phyloP scores from a whole-genome alignment of 2,797 vertebrate genomes.

The Tapera naevia region DNA sequence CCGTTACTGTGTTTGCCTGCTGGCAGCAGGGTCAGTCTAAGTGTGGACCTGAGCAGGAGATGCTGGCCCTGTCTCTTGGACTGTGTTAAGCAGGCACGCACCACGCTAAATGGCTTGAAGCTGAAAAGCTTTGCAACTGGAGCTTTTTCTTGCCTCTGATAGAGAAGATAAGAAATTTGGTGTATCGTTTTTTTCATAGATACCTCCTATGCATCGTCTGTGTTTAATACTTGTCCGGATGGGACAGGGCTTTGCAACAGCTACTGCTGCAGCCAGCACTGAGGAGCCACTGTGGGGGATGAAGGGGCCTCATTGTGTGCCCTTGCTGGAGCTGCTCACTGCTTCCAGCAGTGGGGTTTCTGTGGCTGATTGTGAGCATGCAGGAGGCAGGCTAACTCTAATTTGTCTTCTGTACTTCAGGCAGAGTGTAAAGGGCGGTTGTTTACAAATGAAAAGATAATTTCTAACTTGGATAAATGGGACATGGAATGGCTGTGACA shows the following conservation, averaged over 20 bases:
- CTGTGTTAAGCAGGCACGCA: accelerated
- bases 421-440: background rate
- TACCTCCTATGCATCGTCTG: background rate
- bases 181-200: background rate
- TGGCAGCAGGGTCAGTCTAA: background rate
- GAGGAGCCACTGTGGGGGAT: background rate
- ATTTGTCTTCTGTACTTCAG: background rate
- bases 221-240: background rate
- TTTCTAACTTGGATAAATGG: conserved; percentile 9
- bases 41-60: background rate
- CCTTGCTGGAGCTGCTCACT: accelerated
- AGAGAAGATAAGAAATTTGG: background rate
- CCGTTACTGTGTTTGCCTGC: background rate
- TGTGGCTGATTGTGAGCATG: background rate
- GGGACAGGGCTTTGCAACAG: background rate
- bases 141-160: background rate
- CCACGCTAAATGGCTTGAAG: background rate
- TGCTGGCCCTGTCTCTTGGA: background rate
- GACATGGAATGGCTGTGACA: background rate
- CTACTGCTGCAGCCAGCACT: background rate
- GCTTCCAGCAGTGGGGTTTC: background rate
- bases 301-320: conserved; percentile 9
- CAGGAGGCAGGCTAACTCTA: background rate
- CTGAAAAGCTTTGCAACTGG: background rate
- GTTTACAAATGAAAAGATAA: conserved; percentile 42